Evolutionary conservation across 2,113 vertebrate genomes (phyloP), one percentile per base, ranked within the genome.

Genomic region (Canis aureus): DNA sequence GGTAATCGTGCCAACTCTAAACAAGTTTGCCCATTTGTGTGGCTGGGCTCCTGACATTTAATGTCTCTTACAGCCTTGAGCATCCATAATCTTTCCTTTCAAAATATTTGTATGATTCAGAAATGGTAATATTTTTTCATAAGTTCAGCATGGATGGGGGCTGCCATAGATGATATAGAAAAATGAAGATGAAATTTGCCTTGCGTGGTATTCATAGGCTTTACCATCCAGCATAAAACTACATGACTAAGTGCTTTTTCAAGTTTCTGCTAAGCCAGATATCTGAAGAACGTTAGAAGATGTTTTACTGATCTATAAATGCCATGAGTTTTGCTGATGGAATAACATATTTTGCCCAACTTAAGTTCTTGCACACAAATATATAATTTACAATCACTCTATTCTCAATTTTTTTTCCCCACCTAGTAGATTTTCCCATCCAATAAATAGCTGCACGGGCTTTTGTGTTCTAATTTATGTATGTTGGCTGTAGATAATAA

Each of bases 261-360:
- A 94, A 96, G 74, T 95, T 94, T 97, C 91, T 94, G 83, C 69
- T 96, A 98, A 92, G 90, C 57, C 92, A 92, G 43, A 94, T 96
- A 96, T 84, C 78, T 91, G 49, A 96, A 78, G 88, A 96, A 78
- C 80, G 25, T 81, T 96, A 71, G 59, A 82, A 98, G 93, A 91
- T 97, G 38, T 89, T 97, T 97, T 96, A 97, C 71, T 93, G 96
- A 97, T 94, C 91, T 97, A 96, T 96, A 88, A 97, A 95, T 93
- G 66, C 91, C 81, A 11, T 82, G 76, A 73, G 29, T 91, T 97
- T 98, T 98, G 96, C 95, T 93, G 95, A 97, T 94, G 84, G 53
- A 95, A 78, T 85, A 96, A 71, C 78, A 96, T 86, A 97, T 94
- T 97, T 97, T 97, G 83, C 27, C 57, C 64, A 95, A 86, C 17